Percentiles rank a stretch among this genome's conserved stretches.
phyloP scores from a whole-genome alignment of 2,797 vertebrate species.

The Australoheros facetus region DNA sequence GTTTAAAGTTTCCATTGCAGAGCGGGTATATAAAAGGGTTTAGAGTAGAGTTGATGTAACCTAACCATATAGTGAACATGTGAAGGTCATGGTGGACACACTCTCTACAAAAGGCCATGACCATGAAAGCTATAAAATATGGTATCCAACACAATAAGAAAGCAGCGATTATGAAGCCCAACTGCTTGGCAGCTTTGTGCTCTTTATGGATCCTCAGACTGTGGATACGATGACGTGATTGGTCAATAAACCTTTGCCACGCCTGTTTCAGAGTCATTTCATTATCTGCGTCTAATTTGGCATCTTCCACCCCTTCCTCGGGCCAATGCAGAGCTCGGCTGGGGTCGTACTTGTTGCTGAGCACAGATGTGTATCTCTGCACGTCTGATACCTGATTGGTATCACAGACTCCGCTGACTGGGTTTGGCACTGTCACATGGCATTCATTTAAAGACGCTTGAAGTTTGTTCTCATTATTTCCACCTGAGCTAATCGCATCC shows the following conservation, averaged over 20 bases:
- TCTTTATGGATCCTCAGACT: slow-evolving; percentile 86
- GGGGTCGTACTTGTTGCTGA: slow-evolving; percentile 57
- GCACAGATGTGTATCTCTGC: slow-evolving; percentile 75
- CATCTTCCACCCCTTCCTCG: slow-evolving; percentile 41
- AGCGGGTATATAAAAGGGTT: slow-evolving; percentile 97
- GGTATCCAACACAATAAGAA: slow-evolving; percentile 97
- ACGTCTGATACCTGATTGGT: slow-evolving; percentile 72
- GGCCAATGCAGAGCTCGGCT: slow-evolving; percentile 59
- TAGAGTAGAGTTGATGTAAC: slow-evolving; percentile 95
- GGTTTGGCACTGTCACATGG: slow-evolving; percentile 72
- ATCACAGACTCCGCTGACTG: slow-evolving; percentile 68
- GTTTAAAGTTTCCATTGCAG: slow-evolving; percentile 95
- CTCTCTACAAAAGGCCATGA: slow-evolving; percentile 86
- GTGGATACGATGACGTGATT: slow-evolving; percentile 80
- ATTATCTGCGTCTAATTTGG: slow-evolving; percentile 64
- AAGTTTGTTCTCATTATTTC: slow-evolving; percentile 61
- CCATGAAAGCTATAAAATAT: slow-evolving; percentile 94
- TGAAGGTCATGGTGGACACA: slow-evolving; percentile 84
- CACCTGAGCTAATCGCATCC: slow-evolving; percentile 51
- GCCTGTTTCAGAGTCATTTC: slow-evolving; percentile 82
- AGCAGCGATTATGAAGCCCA: slow-evolving; percentile 92
- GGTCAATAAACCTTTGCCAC: slow-evolving; percentile 86
- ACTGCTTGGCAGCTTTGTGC: slow-evolving; percentile 92
- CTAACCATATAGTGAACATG: slow-evolving; percentile 96
- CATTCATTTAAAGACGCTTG: slow-evolving; percentile 76